phyloP scores from a whole-genome alignment of 2,888 invertebrate species.

The Euclidia mi region DNA sequence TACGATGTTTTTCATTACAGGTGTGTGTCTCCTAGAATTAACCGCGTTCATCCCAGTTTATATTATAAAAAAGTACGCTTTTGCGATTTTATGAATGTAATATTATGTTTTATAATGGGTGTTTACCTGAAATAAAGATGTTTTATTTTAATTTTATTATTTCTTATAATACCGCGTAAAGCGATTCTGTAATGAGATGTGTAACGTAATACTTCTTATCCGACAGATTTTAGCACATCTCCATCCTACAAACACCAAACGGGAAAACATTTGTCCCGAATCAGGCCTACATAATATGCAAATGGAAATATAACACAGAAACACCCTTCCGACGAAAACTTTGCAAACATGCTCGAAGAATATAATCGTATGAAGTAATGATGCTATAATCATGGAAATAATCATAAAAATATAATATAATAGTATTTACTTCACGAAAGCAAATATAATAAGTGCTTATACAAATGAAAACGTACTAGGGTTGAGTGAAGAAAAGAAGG shows the following conservation, averaged over 20 bases:
- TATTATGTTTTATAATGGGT: too few species aligned
- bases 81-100: too few species aligned
- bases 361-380: slow-evolving; percentile 6
- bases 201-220: too few species aligned
- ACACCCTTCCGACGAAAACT: not conserved
- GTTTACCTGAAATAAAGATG: too few species aligned
- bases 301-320: not conserved
- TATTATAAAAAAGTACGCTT: too few species aligned
- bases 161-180: too few species aligned
- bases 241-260: not conserved
- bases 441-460: not conserved
- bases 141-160: too few species aligned
- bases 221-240: too few species aligned
- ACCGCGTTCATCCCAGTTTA: too few species aligned
- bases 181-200: too few species aligned
- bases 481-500: not conserved
- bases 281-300: not conserved
- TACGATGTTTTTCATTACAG: too few species aligned
- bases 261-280: not conserved
- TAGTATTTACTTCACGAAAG: not conserved
- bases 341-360: not conserved
- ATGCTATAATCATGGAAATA: slow-evolving; percentile 3
- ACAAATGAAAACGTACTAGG: not conserved
- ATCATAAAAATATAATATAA: slow-evolving; percentile 5
- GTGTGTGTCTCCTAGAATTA: too few species aligned